Percentiles rank a stretch among this genome's conserved stretches.
These are phyloP conservation scores for Alfaro cultratus DNA, from an alignment of 2,797 vertebrate genomes.

Conservation along the genomic window DNA sequence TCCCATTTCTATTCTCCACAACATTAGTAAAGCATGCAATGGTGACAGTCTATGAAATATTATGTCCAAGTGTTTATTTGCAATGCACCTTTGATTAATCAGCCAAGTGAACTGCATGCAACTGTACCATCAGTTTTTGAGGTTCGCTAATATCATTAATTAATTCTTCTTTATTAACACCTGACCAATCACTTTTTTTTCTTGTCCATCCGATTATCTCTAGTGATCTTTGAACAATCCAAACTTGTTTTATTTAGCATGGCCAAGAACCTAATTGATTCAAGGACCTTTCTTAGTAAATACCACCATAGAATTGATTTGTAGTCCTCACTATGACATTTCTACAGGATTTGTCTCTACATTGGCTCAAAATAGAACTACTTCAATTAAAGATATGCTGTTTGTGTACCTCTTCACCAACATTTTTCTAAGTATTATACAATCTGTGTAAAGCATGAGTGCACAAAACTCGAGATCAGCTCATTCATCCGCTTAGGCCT, in stretches of 20 bases:
- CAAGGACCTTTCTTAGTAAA: neutral
- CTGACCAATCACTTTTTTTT: neutral
- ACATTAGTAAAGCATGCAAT: neutral
- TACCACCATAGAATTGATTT: neutral
- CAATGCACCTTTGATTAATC: neutral
- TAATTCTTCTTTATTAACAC: neutral
- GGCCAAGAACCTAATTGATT: neutral
- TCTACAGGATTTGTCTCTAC: neutral
- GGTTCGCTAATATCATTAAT: neutral
- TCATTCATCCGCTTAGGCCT: slow-evolving; percentile 53
- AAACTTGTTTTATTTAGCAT: neutral
- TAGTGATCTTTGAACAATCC: neutral
- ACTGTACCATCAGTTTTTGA: neutral
- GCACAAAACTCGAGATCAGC: slow-evolving; percentile 53
- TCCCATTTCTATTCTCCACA: neutral
- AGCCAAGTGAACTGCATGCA: too few species aligned
- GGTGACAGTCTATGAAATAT: neutral
- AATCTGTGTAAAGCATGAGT: slow-evolving; percentile 21
- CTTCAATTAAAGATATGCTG: neutral
- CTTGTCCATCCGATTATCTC: neutral
- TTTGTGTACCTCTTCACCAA: neutral
- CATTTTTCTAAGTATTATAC: slow-evolving; percentile 12
- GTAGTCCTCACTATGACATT: neutral
- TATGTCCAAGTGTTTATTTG: neutral
- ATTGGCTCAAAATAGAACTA: neutral